phyloP scores from a whole-genome alignment of 2,113 vertebrate genomes.

The Conger conger region DNA sequence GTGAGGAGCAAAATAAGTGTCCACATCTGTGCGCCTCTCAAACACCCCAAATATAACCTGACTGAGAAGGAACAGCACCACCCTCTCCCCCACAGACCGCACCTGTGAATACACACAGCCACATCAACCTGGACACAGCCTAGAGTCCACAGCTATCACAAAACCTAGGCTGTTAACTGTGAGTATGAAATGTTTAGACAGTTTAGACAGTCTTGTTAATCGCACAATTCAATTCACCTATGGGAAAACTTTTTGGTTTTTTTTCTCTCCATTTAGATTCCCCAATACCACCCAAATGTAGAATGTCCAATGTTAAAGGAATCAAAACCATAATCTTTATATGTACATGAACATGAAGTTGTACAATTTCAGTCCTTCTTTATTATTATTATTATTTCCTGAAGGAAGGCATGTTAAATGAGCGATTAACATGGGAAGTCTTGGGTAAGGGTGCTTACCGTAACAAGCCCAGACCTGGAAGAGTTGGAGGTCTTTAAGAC shows the following conservation, averaged over 20 bases:
- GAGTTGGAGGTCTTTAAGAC: conserved; percentile 72
- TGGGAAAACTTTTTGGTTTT: neutral
- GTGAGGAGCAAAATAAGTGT: conserved; percentile 73
- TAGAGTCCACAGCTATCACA: neutral
- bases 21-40: conserved; percentile 65
- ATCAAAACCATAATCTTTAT: neutral
- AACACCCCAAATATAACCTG: conserved; percentile 78
- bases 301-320: neutral
- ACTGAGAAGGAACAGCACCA: conserved; percentile 88
- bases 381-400: no score
- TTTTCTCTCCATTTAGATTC: neutral
- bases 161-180: neutral
- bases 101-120: conserved; percentile 71
- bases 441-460: conserved; percentile 60
- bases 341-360: neutral
- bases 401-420: neutral
- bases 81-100: conserved; percentile 79
- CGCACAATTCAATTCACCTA: neutral
- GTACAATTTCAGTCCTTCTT: no score
- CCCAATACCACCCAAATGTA: neutral
- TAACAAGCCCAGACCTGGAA: conserved; percentile 72
- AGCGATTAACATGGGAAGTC: no score
- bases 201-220: neutral
- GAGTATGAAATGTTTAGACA: neutral
- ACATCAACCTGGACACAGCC: conserved; percentile 16